These are phyloP conservation scores for Saguinus midas DNA, from an alignment of 2,113 vertebrate genomes.

Conservation along the genomic window DNA sequence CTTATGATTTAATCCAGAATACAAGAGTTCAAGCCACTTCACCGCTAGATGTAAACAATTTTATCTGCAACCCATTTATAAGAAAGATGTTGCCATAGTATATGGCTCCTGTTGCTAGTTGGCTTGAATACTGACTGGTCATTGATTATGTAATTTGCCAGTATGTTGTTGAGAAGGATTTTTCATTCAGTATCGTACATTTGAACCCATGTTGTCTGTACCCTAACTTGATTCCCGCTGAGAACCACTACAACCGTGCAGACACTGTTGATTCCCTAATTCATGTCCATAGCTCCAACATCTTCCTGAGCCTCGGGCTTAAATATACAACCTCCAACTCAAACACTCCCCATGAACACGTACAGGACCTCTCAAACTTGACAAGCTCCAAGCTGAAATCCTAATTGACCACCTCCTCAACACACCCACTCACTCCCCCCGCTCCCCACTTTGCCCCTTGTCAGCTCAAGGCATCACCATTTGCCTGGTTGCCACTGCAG, in stretches of 20 bases:
- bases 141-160: neutral
- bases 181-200: neutral
- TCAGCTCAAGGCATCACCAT: neutral
- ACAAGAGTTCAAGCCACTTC: neutral
- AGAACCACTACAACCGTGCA: neutral
- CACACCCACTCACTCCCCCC: neutral
- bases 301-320: neutral
- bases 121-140: neutral
- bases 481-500: neutral
- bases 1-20: neutral
- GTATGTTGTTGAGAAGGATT: neutral
- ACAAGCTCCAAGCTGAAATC: neutral
- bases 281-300: neutral
- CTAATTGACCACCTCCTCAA: neutral
- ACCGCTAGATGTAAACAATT: neutral
- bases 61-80: neutral
- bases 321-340: neutral
- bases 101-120: neutral
- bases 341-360: too few relatives aligned
- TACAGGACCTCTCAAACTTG: neutral
- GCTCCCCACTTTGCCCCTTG: neutral
- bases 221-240: neutral
- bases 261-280: neutral
- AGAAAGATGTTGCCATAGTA: neutral
- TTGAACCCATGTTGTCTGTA: neutral